Percentiles rank a stretch among this genome's conserved stretches.
phyloP scores from a whole-genome alignment of 2,888 invertebrate genomes.

The Quadroppia sp. region DNA sequence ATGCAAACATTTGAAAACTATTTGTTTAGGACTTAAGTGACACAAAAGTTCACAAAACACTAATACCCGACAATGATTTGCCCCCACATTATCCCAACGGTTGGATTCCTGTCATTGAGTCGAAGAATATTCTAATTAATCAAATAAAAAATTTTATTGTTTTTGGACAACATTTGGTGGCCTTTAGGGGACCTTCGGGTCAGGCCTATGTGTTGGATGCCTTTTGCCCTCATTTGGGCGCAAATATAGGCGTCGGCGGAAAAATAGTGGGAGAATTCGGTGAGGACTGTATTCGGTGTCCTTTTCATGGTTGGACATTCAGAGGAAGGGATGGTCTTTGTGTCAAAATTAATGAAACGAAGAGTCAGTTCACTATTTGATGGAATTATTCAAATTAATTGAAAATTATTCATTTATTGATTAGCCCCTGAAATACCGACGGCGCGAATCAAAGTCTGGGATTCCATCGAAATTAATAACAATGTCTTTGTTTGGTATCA shows the following conservation, averaged over 20 bases:
- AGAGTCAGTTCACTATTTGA: constrained; percentile 26
- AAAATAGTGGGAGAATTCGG: constrained; percentile 52
- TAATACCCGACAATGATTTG: constrained; percentile 52
- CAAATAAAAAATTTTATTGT: constrained; percentile 60
- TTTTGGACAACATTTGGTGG: constrained; percentile 65
- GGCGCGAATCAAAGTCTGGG: constrained; percentile 67
- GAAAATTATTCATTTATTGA: constrained; percentile 4
- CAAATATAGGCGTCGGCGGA: constrained; percentile 76
- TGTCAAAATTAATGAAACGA: constrained; percentile 65
- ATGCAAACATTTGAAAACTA: no score
- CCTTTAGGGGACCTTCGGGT: constrained; percentile 64
- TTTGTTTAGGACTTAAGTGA: constrained; percentile 14
- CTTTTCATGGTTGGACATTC: constrained; percentile 84
- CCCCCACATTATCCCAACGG: constrained; percentile 86
- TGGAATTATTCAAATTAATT: constrained; percentile 11
- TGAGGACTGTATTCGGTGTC: constrained; percentile 73
- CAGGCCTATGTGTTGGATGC: constrained; percentile 69
- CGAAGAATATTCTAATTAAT: constrained; percentile 58
- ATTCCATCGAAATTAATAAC: constrained; percentile 64
- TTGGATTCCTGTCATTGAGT: constrained; percentile 76
- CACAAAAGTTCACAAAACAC: constrained; percentile 4
- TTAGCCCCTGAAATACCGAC: constrained; percentile 58
- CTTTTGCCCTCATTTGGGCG: constrained; percentile 85
- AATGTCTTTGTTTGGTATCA: constrained; percentile 79
- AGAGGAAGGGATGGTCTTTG: constrained; percentile 69